These are phyloP conservation scores for Paramormyrops kingsleyae DNA, from an alignment of 2,113 vertebrate genomes.

Conservation along the genomic window DNA sequence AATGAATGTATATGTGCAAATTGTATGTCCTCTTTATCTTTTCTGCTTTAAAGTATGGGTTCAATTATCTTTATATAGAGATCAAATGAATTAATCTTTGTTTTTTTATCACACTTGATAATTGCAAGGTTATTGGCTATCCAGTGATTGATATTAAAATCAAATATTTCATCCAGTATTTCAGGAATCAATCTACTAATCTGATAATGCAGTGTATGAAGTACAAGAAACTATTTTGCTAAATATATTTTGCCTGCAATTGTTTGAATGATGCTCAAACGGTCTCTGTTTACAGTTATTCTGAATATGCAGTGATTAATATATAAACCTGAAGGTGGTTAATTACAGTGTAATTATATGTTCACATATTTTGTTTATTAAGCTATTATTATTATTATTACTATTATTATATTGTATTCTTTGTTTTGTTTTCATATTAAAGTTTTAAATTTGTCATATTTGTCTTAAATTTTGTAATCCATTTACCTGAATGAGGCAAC, in stretches of 20 bases:
- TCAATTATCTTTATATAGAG: not conserved
- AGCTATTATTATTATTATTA: not conserved
- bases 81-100: not conserved
- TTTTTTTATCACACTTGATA: not conserved
- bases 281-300: conserved; percentile 1
- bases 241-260: not conserved
- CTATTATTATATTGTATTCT: not conserved
- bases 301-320: not conserved
- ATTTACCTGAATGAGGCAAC: conserved; percentile 26
- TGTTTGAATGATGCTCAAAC: not conserved
- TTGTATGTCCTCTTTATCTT: not conserved
- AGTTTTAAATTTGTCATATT: conserved; percentile 1
- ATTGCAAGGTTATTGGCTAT: not conserved
- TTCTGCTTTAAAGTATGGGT: not conserved
- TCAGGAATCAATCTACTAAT: not conserved
- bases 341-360: not conserved
- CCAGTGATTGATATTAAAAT: not conserved
- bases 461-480: conserved; percentile 19
- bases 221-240: not conserved
- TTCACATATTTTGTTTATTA: not conserved
- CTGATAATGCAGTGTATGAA: not conserved
- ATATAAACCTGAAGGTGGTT: not conserved
- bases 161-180: not conserved
- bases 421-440: conserved; percentile 8
- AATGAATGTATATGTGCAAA: not conserved